Base-by-base conservation (phyloP, 2,888 invertebrate species). In the Nephrotoma appendiculata region DNA sequence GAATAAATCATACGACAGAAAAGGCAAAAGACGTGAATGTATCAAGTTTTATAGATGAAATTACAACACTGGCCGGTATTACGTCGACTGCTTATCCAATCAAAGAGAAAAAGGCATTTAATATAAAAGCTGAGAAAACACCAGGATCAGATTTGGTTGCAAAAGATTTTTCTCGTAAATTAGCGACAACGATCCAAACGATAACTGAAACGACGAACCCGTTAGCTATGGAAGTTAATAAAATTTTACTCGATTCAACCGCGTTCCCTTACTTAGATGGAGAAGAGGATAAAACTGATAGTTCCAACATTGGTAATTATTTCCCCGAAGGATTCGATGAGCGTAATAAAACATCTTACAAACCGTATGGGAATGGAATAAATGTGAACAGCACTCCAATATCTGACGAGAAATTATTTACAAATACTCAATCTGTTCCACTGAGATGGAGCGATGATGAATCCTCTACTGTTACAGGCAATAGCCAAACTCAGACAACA, bases 211-310 rank as follows among this genome's bases (percentile, higher is more conserved):
- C 91, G 86, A 88, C 89, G 1, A 91, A 91, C 86, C 90, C 92
- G 52, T 89, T 92, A 6, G 92, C 92, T n/a, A 91, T 92, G 5
- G 92, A 92, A 86, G 92, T 92, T 0, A 93, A 93, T 86, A 92
- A 92, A 31, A 91, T 91, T 0, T 92, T 93, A 31, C 89, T 89
- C 41, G 71, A 87, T 5, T 88, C 89, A 41, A 89, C 89, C 19
- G 57, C 87, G 11, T 91, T 31, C 92, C 92, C 88, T 91, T 90
- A 90, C 92, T 92, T 88, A 92, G 48, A 45, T 9, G 52, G 48
- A 41, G 86, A 86, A 48, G 12, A 45, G 3, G 88, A 71, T 87
- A 89, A 83, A 86, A 89, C 84, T 1, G 89, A 0, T 90, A 90
- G 11, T n/a, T 57, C 52, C 9, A 91, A 92, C 6, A 92, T 92